A percentile compares a stretch with the other conserved stretches of the same genome.
These are phyloP conservation scores for Andrena haemorrhoa DNA, from an alignment of 2,888 invertebrate genomes.

Conservation along the genomic window DNA sequence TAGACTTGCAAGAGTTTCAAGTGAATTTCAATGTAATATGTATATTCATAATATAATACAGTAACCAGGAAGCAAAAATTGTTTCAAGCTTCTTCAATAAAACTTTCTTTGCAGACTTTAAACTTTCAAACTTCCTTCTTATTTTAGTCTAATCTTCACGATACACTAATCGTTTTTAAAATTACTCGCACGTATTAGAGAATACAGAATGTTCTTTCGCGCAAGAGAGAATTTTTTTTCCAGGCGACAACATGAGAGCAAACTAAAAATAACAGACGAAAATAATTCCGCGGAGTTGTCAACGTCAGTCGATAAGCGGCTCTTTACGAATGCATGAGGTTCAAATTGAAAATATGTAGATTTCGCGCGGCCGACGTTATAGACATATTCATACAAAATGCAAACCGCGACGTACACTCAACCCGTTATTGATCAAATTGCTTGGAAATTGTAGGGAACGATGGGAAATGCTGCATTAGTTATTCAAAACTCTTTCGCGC, in stretches of 20 bases:
- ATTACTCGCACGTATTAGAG: background rate
- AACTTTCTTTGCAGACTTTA: no score
- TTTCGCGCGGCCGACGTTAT: conserved; percentile 40
- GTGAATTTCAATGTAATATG: background rate
- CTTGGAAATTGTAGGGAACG: conserved; percentile 56
- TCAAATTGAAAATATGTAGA: conserved; percentile 73
- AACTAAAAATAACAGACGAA: conserved; percentile 38
- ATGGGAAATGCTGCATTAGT: conserved; percentile 59
- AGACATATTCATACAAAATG: conserved; percentile 56
- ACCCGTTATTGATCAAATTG: conserved; percentile 65
- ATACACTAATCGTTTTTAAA: background rate
- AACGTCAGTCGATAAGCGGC: conserved; percentile 41
- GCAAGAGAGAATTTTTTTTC: background rate
- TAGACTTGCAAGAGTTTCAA: background rate
- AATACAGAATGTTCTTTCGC: conserved; percentile 8
- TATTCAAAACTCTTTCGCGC: conserved; percentile 38
- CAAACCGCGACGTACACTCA: conserved; percentile 44
- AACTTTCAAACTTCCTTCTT: no score
- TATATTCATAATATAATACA: no score
- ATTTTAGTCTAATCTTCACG: no score
- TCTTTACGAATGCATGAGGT: conserved; percentile 66
- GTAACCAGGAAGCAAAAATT: no score
- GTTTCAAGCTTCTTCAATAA: no score
- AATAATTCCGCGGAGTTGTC: conserved; percentile 57
- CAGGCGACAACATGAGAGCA: background rate